A percentile compares a stretch with the other conserved stretches of the same genome.
phyloP scores from a whole-genome alignment of 2,888 invertebrate species.

The Morpho helenor region DNA sequence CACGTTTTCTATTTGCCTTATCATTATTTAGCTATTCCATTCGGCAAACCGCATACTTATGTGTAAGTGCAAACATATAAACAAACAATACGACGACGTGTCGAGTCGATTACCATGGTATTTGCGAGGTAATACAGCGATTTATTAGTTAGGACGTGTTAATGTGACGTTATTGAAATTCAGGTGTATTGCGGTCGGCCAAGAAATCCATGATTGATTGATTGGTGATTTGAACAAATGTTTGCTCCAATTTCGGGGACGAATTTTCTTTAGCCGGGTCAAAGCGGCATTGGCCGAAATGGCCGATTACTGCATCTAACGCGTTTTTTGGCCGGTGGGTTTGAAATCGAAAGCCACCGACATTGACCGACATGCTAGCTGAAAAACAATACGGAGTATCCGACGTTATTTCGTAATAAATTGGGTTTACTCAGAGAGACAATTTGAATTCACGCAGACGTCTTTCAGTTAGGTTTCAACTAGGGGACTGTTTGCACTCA shows the following conservation, averaged over 20 bases:
- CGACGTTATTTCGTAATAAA: conserved; percentile 33
- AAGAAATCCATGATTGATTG: conserved; percentile 4
- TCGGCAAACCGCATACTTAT: conserved; percentile 9
- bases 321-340: conserved; percentile 29
- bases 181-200: conserved; percentile 12
- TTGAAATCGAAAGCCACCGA: conserved; percentile 59
- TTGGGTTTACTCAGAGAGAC: conserved; percentile 24
- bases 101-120: conserved; percentile 17
- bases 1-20: conserved; percentile 23
- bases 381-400: conserved; percentile 58
- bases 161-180: conserved; percentile 19
- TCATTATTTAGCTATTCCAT: conserved; percentile 14
- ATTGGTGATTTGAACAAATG: conserved; percentile 2
- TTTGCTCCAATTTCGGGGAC: neutral
- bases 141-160: conserved; percentile 13
- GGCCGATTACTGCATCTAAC: conserved; percentile 21
- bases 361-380: conserved; percentile 67
- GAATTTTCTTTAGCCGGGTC: neutral
- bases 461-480: conserved; percentile 4
- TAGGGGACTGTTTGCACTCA: neutral
- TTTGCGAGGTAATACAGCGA: conserved; percentile 14
- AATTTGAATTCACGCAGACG: conserved; percentile 17
- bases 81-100: conserved; percentile 21
- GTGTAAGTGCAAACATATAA: conserved; percentile 17
- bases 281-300: conserved; percentile 12